Base-by-base conservation (phyloP, 2,113 vertebrate genomes). In the Oreochromis tanganicae region DNA sequence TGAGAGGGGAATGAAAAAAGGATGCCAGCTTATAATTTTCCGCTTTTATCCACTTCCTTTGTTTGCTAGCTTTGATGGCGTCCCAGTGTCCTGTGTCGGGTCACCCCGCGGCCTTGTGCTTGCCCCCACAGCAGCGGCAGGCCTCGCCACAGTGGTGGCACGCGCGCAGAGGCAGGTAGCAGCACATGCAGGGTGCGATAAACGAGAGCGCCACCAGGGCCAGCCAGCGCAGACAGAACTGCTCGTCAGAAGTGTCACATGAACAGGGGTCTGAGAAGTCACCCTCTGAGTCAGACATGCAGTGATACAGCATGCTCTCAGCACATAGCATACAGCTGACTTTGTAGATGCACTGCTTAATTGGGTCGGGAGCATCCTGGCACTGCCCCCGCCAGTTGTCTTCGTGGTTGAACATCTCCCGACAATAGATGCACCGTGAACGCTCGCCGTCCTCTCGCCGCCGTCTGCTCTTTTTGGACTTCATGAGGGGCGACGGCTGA, bases 261-360 rank as follows among this genome's bases (percentile, higher is more conserved):
- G 99, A 99, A 96, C 99, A 99, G n/a, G 99, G 99, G 96, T 99
- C 98, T 63, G 99, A 99, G 94, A 99, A 99, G 93, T 99, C 99
- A 71, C 99, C 99, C 96, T 99, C 98, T 1, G 98, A 99, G 97
- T 99, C 98, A 83, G 98, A 99, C 98, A 99, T 99, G 97, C 98
- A 99, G 97, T 99, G 98, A 96, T 99, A 99, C 52, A 99, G 96
- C 98, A 99, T 99, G 97, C 99, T 99, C 97, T 99, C 99, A 11
- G 99, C 99, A 3, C 99, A 99, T 93, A 99, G 98, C 99, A 99
- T 99, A 96, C 99, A 99, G 96, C 99, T 99, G 96, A 99, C 97
- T 97, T 97, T 97, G 96, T 99, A 97, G 95, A 99, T 99, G 97
- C 98, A 99, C 96, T 98, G 98, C 93, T 97, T 97, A 94, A 99